Conservation (phyloP, 2,113 vertebrate species). For the Oenanthe oenanthe region DNA sequence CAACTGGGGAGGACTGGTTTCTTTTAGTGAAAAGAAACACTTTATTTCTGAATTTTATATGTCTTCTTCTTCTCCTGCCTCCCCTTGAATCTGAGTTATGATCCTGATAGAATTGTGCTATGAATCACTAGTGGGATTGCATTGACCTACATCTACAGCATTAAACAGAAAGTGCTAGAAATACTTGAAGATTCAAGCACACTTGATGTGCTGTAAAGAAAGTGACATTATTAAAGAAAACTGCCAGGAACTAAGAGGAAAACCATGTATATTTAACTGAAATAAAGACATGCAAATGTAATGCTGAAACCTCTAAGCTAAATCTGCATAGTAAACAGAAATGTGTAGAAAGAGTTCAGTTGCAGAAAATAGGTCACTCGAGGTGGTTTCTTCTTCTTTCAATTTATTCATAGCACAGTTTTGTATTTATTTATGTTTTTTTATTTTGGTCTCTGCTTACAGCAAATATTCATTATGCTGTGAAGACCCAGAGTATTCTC, state of each 20-base stretch:
- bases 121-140: background rate
- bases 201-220: background rate
- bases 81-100: background rate
- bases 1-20: background rate
- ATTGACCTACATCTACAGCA: background rate
- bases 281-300: background rate
- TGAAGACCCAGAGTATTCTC: background rate
- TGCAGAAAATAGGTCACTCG: background rate
- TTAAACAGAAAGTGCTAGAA: background rate
- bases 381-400: background rate
- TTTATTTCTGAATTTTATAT: background rate
- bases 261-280: background rate
- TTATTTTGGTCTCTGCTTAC: background rate
- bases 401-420: background rate
- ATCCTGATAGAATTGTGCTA: background rate
- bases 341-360: background rate
- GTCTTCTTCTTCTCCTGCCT: background rate
- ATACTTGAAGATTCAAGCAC: background rate
- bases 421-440: background rate
- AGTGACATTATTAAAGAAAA: background rate
- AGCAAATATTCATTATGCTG: background rate
- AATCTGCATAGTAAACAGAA: background rate
- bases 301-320: background rate
- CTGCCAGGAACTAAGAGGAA: background rate
- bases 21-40: background rate